A percentile compares a stretch with the other conserved stretches of the same genome.
phyloP scores from a whole-genome alignment of 2,113 vertebrate genomes.

The Eulemur rufifrons region DNA sequence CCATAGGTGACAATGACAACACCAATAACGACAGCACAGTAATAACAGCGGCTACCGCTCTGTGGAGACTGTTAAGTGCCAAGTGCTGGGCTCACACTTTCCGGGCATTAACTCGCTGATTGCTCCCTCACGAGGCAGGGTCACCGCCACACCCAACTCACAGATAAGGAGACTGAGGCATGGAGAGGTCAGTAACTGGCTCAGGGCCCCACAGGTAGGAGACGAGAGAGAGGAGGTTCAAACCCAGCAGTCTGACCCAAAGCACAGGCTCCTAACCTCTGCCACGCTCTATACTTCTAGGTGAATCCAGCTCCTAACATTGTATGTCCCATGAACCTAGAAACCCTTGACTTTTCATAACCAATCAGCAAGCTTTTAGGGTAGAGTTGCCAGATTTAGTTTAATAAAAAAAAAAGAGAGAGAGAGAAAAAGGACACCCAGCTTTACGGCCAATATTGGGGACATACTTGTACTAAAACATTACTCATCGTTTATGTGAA shows the following conservation, averaged over 20 bases:
- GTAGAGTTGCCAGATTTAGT: neutral
- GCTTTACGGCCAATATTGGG: neutral
- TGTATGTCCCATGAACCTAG: neutral
- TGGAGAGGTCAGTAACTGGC: neutral
- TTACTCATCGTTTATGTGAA: neutral
- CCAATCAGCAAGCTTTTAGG: neutral
- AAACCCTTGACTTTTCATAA: neutral
- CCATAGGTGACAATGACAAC: too few species aligned
- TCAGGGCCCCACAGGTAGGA: neutral
- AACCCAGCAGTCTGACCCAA: neutral
- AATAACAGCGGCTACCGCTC: fast-evolving
- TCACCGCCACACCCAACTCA: neutral
- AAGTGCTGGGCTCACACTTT: neutral
- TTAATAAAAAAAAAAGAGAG: too few species aligned
- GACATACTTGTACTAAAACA: neutral
- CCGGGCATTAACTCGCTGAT: neutral
- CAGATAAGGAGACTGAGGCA: neutral
- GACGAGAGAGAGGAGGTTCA: neutral
- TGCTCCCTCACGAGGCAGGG: neutral
- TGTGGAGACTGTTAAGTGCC: neutral
- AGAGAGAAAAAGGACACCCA: neutral
- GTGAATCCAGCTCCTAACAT: neutral
- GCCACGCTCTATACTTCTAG: too few species aligned
- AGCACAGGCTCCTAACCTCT: neutral
- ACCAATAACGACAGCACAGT: fast-evolving